Evolutionary conservation across 2,797 vertebrate genomes (phyloP).

Genomic region (Synaphobranchus kaupii): DNA sequence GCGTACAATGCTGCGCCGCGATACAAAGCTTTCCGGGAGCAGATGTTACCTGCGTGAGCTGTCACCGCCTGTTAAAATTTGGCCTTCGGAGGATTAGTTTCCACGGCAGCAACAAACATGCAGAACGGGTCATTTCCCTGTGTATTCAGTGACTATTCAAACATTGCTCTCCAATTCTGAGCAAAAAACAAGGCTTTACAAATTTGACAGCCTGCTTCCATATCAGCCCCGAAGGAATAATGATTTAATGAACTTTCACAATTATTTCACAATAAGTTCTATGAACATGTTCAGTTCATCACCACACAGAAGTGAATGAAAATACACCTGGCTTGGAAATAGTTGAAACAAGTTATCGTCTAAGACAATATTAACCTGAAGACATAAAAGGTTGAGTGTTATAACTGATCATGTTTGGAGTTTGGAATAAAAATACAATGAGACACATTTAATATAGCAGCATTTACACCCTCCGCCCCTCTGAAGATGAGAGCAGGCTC

Average conservation of each 20-base stretch:
- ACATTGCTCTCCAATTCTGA: conserved; percentile 36
- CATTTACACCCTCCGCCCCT: not conserved
- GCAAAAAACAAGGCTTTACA: not conserved
- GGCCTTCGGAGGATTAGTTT: conserved; percentile 75
- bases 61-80: conserved; percentile 62
- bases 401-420: not conserved
- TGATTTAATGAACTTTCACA: conserved; percentile 11
- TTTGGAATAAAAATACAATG: not conserved
- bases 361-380: not conserved
- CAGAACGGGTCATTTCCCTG: conserved; percentile 27
- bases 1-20: conserved; percentile 22
- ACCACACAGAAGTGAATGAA: not conserved
- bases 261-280: not conserved
- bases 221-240: not conserved
- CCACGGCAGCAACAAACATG: conserved; percentile 59
- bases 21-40: conserved; percentile 52
- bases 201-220: not conserved
- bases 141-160: conserved; percentile 63
- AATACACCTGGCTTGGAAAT: not conserved
- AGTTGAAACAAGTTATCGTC: too few relatives aligned
- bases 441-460: not conserved
- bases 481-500: not conserved
- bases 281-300: not conserved
- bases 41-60: conserved; percentile 66
- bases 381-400: not conserved